Evolutionary conservation across 2,113 vertebrate species (phyloP).

Genomic region (Loxodonta africana): DNA sequence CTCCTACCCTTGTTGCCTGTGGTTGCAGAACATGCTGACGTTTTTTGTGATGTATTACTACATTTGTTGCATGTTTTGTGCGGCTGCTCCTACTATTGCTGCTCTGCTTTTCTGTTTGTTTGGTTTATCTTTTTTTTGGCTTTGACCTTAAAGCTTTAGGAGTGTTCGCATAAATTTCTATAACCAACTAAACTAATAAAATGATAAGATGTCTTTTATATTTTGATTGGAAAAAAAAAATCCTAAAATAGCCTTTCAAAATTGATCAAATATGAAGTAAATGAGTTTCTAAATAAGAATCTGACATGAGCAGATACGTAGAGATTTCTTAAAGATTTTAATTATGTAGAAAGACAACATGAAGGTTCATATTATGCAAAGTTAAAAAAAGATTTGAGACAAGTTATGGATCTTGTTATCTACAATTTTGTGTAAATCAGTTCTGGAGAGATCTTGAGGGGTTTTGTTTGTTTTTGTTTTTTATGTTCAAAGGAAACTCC

Average conservation of each 20-base stretch:
- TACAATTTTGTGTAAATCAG: constrained; percentile 22
- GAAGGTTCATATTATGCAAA: constrained; percentile 12
- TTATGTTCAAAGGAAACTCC: neutral
- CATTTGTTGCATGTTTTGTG: constrained; percentile 86
- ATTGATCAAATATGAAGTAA: constrained; percentile 50
- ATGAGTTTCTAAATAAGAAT: constrained; percentile 35
- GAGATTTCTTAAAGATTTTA: constrained; percentile 17
- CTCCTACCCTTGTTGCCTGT: constrained; percentile 86
- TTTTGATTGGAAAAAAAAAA: constrained; percentile 5
- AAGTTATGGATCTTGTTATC: neutral
- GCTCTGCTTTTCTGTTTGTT: constrained; percentile 80
- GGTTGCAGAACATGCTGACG: constrained; percentile 79
- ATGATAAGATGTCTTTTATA: constrained; percentile 51
- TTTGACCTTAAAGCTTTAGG: constrained; percentile 84
- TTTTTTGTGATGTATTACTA: constrained; percentile 77
- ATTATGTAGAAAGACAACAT: constrained; percentile 37
- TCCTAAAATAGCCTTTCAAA: constrained; percentile 49
- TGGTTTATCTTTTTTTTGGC: constrained; percentile 76
- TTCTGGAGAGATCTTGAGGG: neutral
- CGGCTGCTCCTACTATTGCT: constrained; percentile 82
- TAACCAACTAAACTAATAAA: constrained; percentile 66
- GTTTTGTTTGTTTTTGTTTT: neutral
- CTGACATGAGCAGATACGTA: constrained; percentile 21
- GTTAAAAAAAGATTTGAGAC: neutral
- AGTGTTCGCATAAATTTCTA: constrained; percentile 75